Conservation (phyloP, 1,140 invertebrate species). For the Tetragnatha versicolor region DNA sequence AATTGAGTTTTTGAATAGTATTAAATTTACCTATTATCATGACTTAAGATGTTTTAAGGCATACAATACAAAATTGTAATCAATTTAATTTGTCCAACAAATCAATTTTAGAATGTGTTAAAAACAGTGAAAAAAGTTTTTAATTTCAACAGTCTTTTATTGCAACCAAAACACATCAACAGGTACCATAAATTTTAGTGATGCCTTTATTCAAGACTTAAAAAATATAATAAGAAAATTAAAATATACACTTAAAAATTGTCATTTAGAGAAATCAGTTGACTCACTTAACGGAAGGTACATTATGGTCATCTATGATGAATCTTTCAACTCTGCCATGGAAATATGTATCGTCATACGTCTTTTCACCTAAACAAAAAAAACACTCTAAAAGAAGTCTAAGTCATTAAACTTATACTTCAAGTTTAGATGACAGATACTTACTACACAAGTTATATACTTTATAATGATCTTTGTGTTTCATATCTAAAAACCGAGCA, state of each 20-base stretch:
- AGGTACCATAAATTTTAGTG: conserved; percentile 1
- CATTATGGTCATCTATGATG: conserved; percentile 73
- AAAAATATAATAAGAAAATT: neutral
- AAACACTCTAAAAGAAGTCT: neutral
- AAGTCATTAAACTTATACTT: neutral
- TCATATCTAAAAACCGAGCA: conserved; percentile 69
- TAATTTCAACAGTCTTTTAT: too few species aligned
- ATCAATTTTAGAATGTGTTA: too few species aligned
- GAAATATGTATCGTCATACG: conserved; percentile 70
- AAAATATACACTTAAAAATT: neutral
- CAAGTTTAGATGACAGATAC: conserved; percentile 50
- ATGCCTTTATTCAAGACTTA: neutral
- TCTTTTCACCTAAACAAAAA: conserved; percentile 66
- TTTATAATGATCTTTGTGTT: conserved; percentile 70
- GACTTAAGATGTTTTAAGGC: too few species aligned
- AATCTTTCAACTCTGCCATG: conserved; percentile 68
- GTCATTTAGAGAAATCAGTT: conserved; percentile 4
- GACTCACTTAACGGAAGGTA: conserved; percentile 68
- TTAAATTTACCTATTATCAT: too few species aligned
- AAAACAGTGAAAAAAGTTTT: too few species aligned
- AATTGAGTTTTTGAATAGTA: too few species aligned
- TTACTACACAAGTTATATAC: conserved; percentile 72
- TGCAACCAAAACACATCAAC: too few species aligned
- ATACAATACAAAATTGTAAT: too few species aligned
- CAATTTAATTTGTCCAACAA: too few species aligned